These are phyloP conservation scores for Tiliacea citrago DNA, from an alignment of 2,888 invertebrate species.

Conservation along the genomic window DNA sequence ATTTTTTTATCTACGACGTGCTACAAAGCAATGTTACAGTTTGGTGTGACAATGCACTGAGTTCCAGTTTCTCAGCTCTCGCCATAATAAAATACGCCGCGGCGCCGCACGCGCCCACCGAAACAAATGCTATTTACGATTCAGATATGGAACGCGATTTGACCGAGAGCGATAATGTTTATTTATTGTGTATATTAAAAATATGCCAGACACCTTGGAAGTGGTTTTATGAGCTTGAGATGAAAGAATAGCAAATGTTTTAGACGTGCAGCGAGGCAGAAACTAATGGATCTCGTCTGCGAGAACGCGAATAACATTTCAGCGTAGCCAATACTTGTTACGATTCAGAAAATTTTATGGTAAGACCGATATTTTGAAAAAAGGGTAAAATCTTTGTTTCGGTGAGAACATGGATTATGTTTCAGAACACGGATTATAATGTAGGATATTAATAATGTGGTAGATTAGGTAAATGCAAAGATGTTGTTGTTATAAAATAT, in stretches of 20 bases:
- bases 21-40: conserved; percentile 23
- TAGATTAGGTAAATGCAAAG: background rate
- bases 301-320: background rate
- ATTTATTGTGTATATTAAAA: conserved; percentile 58
- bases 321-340: background rate
- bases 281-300: background rate
- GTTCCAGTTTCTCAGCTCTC: conserved; percentile 71
- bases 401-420: background rate
- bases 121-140: conserved; percentile 72
- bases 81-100: conserved; percentile 71
- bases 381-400: background rate
- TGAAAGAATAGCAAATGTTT: conserved; percentile 23
- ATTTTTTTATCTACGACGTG: background rate
- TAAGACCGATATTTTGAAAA: background rate
- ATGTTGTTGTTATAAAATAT: background rate
- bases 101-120: conserved; percentile 63
- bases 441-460: background rate
- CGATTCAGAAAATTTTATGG: background rate
- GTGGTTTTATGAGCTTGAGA: conserved; percentile 43
- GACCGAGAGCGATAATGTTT: conserved; percentile 58
- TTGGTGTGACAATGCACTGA: conserved; percentile 57
- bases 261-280: background rate
- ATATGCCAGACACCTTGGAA: conserved; percentile 43
- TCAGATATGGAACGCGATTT: conserved; percentile 65
- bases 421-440: background rate